A percentile compares a stretch with the other conserved stretches of the same genome.
Evolutionary conservation across 2,113 vertebrate species (phyloP).

Genomic region (Peromyscus leucopus): DNA sequence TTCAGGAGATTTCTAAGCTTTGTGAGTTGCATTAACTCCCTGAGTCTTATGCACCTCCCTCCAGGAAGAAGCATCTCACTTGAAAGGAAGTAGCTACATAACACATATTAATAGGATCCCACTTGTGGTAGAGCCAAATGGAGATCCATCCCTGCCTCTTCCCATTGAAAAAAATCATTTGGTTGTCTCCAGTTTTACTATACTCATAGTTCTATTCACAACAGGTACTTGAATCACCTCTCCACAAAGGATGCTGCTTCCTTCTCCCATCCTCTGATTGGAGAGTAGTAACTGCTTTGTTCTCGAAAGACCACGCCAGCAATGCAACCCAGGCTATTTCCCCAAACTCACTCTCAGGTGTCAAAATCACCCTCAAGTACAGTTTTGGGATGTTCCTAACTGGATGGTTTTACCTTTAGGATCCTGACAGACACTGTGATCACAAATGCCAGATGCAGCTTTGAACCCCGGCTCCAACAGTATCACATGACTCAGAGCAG

Average conservation of each 20-base stretch:
- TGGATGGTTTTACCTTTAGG: neutral
- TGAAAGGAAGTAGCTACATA: neutral
- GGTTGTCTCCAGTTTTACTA: neutral
- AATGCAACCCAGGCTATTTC: no score
- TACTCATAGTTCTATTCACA: neutral
- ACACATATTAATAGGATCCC: neutral
- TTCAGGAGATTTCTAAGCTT: neutral
- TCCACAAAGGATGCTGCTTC: neutral
- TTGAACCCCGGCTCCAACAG: no score
- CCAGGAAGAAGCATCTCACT: neutral
- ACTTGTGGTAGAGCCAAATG: neutral
- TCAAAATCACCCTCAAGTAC: neutral
- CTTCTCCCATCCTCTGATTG: neutral
- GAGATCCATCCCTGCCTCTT: neutral
- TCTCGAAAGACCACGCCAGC: no score
- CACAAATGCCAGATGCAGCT: neutral
- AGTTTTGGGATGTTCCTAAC: neutral
- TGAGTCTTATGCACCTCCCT: neutral
- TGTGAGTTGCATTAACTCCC: neutral
- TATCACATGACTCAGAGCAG: fast-evolving
- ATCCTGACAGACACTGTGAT: neutral
- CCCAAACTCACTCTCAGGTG: neutral
- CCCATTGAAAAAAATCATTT: neutral
- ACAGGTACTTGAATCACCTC: no score
- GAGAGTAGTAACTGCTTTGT: fast-evolving